Conservation (phyloP, 2,113 vertebrate genomes). For the Alces alces region DNA sequence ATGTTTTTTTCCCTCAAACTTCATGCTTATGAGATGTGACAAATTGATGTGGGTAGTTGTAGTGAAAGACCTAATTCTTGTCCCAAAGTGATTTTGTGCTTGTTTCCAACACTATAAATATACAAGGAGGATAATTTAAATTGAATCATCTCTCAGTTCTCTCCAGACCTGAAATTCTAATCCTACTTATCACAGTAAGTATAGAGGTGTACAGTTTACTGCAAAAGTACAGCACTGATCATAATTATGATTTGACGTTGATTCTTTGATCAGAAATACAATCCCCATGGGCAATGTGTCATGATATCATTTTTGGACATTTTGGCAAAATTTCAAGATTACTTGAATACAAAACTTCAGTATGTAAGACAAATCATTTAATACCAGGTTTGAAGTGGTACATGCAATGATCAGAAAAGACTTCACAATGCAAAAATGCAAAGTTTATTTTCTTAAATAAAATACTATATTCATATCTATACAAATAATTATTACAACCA, state of each 20-base stretch:
- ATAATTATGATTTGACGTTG: background rate
- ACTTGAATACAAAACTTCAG: background rate
- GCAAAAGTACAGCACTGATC: background rate
- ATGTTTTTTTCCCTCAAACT: background rate
- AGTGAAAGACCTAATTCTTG: background rate
- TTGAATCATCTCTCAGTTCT: background rate
- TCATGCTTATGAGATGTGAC: background rate
- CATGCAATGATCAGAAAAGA: constrained; percentile 1
- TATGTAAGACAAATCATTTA: background rate
- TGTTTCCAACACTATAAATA: background rate
- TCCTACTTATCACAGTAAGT: background rate
- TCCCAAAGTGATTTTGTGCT: background rate
- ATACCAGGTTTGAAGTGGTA: background rate
- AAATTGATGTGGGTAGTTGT: background rate
- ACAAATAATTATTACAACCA: constrained; percentile 88
- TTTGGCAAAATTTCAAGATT: background rate
- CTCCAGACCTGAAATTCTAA: constrained; percentile 5
- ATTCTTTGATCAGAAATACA: background rate
- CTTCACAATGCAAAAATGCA: constrained; percentile 73
- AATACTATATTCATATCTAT: constrained; percentile 86
- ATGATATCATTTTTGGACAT: background rate
- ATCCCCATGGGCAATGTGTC: background rate
- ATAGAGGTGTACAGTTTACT: background rate
- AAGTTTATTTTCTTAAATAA: constrained; percentile 85
- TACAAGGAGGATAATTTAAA: background rate